Base-by-base conservation (phyloP, 2,888 invertebrate species). In the Liodrosophila aerea region DNA sequence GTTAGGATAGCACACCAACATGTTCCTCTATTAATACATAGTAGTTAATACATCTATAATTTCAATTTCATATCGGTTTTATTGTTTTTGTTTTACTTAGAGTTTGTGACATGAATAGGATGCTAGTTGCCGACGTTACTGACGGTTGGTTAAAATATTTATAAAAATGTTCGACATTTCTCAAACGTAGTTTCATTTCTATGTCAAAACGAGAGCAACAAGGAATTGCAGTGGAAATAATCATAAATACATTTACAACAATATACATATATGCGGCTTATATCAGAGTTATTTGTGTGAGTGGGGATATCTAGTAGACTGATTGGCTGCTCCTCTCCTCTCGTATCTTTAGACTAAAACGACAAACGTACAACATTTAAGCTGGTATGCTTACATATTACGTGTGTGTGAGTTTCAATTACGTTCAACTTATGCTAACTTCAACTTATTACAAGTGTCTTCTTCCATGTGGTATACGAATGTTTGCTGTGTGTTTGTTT, bases 291-390 rank as follows among this genome's bases (percentile, higher is more conserved):
- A 39, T 44, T 39, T 41, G 29, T 46, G 37, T 47, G 27, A 58
- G 45, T 52, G 34, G 13, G 49, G 22, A 41, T 52, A 52, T 43
- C 58, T 72, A 64, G 57, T 72, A 64, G 73, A 72, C 67, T 61
- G 72, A 58, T 72, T 71, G 67, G 71, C 71, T 70, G 61, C 52
- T 43, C 53, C 59, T 58, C 51, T 54, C n/a, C n/a, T 53, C 63
- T 47, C 56, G 68, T 49, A 60, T 40, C 27, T 75, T 66, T 57
- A 54, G 65, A 40, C 64, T 74, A 72, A 59, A 64, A 81, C 72
- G 76, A 71, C 80, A 80, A 71, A 77, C 74, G 68, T 74, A 81
- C 77, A 81, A 77, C 74, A 77, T 80, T 51, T 46, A 78, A 73
- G 22, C 22, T 22, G 5, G 22, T 5, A 4, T 22, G 5, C 22